Evolutionary conservation across 2,113 vertebrate genomes (phyloP).

Genomic region (Cavia porcellus): DNA sequence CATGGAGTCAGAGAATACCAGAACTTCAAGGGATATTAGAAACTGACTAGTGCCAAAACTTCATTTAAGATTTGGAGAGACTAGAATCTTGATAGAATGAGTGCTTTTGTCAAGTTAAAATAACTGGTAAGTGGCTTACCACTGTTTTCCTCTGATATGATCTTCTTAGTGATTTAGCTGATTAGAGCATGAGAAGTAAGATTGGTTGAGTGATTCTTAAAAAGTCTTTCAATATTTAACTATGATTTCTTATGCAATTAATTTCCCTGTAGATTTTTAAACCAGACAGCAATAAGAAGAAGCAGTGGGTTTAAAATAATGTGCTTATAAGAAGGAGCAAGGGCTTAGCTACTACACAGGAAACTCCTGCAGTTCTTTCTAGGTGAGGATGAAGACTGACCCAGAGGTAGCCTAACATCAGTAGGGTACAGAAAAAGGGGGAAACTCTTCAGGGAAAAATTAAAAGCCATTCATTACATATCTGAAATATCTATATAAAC

Average conservation of each 20-base stretch:
- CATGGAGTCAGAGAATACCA: neutral
- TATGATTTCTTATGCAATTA: neutral
- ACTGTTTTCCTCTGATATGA: neutral
- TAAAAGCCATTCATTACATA: neutral
- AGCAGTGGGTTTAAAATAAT: neutral
- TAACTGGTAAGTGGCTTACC: neutral
- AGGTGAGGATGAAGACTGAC: neutral
- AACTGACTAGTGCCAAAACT: neutral
- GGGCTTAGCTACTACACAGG: neutral
- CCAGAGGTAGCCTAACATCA: neutral
- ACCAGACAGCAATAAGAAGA: neutral
- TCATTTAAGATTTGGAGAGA: neutral
- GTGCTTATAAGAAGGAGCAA: neutral
- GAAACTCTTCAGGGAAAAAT: neutral
- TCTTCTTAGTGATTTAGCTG: constrained; percentile 2
- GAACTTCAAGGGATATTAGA: neutral
- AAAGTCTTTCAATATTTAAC: neutral
- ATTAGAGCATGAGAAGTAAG: neutral
- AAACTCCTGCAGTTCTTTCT: neutral
- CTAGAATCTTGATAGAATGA: neutral
- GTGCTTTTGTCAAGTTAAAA: neutral
- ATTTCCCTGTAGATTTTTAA: neutral
- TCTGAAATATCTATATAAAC: neutral
- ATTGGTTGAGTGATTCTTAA: neutral
- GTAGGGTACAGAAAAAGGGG: neutral